Percentiles rank a stretch among this genome's conserved stretches.
Conservation (phyloP, 2,113 vertebrate species). For the Alectura lathami region DNA sequence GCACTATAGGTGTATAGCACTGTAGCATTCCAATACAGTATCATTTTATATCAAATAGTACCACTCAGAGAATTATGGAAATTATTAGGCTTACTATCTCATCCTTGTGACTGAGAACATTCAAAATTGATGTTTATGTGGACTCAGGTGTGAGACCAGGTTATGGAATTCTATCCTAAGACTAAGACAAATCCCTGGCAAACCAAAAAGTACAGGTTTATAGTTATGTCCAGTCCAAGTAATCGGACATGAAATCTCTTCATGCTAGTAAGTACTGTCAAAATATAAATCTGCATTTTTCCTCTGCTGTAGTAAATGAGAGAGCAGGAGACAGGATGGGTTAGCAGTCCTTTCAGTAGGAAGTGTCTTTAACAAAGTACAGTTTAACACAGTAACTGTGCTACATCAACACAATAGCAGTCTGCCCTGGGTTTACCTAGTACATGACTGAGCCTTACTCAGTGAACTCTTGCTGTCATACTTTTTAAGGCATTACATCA, state of each 20-base stretch:
- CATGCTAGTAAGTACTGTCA: not conserved
- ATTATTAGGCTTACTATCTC: not conserved
- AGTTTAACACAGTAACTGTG: not conserved
- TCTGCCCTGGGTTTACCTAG: not conserved
- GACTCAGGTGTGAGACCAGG: not conserved
- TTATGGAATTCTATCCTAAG: not conserved
- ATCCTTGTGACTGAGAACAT: not conserved
- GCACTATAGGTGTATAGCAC: not conserved
- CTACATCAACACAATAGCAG: not conserved
- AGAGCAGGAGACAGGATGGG: not conserved
- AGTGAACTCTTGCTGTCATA: not conserved
- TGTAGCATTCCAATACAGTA: not conserved
- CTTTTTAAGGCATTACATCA: not conserved
- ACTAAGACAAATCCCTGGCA: not conserved
- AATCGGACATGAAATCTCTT: not conserved
- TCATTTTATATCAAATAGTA: not conserved
- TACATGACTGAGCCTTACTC: not conserved
- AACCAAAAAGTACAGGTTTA: not conserved
- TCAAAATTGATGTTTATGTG: not conserved
- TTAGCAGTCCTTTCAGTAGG: not conserved
- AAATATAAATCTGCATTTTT: not conserved
- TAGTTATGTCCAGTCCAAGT: not conserved
- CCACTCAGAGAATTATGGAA: not conserved
- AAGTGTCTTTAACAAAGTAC: not conserved
- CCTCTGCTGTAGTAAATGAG: not conserved